A percentile compares a stretch with the other conserved stretches of the same genome.
phyloP scores from a whole-genome alignment of 2,797 vertebrate species.

The Botia almorhae region DNA sequence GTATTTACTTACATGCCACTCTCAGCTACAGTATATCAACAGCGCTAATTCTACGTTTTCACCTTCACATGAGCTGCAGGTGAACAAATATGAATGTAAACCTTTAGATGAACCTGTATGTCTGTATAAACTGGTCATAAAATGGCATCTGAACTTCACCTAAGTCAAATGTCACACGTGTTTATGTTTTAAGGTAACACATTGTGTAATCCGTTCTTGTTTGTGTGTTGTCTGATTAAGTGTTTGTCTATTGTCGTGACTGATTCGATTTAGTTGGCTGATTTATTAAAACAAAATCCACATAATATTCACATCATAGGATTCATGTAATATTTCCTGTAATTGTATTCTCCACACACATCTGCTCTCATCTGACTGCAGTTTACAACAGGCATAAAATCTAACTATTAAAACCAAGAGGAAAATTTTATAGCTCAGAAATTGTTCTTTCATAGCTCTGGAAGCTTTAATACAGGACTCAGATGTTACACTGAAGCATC shows the following conservation, averaged over 20 bases:
- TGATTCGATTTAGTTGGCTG: neutral
- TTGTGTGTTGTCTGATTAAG: neutral
- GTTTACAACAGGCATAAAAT: neutral
- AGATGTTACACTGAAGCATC: neutral
- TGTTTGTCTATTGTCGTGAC: neutral
- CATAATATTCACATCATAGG: too few species aligned
- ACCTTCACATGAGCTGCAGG: neutral
- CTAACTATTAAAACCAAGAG: neutral
- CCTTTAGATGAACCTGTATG: neutral
- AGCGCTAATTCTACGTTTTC: neutral
- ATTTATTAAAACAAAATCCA: neutral
- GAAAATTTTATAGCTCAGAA: neutral
- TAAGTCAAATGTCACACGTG: too few species aligned
- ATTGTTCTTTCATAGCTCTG: neutral
- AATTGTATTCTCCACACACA: neutral
- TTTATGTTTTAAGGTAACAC: neutral
- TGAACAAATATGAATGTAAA: neutral
- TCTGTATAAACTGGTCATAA: neutral
- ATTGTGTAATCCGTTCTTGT: neutral
- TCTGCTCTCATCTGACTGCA: neutral
- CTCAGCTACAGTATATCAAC: constrained; percentile 4
- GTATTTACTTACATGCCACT: constrained; percentile 32
- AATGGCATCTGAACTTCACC: too few species aligned
- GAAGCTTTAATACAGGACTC: neutral
- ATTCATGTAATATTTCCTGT: neutral